Conservation (phyloP, 1,140 invertebrate genomes). For the Drosophila gunungcola region DNA sequence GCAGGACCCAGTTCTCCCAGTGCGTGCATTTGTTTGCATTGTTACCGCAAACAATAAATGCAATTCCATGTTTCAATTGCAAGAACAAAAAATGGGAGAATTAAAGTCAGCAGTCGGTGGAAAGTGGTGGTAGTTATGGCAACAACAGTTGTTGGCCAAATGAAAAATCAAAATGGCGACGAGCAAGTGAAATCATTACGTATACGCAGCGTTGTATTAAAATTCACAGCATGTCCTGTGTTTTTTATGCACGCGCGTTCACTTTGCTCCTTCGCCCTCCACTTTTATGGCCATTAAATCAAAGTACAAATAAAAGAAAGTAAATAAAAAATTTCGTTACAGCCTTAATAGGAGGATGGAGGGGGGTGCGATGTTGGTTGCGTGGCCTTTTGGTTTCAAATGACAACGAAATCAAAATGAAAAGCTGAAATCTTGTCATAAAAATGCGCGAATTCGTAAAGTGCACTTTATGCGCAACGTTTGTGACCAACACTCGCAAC, state of each 20-base stretch:
- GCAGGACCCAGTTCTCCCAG: conserved; percentile 4
- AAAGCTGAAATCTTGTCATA: conserved; percentile 75
- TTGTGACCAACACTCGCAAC: conserved; percentile 43
- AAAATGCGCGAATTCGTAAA: conserved; percentile 80
- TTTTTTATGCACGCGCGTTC: conserved; percentile 63
- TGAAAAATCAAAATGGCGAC: conserved; percentile 57
- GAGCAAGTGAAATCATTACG: conserved; percentile 61
- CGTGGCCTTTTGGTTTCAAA: conserved; percentile 56
- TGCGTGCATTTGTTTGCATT: conserved; percentile 55
- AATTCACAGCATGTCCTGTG: conserved; percentile 69
- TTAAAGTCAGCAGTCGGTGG: conserved; percentile 35
- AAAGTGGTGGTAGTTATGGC: conserved; percentile 18
- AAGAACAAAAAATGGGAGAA: conserved; percentile 37
- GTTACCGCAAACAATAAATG: conserved; percentile 57
- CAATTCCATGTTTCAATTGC: conserved; percentile 70
- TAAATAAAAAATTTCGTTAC: conserved; percentile 74
- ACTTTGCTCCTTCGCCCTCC: conserved; percentile 15
- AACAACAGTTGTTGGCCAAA: conserved; percentile 30
- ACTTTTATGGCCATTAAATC: conserved; percentile 79
- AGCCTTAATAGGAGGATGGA: conserved; percentile 43
- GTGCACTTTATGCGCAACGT: conserved; percentile 69
- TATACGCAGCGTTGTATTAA: conserved; percentile 73
- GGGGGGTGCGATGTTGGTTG: background rate
- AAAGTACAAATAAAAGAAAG: conserved; percentile 78
- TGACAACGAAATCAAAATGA: conserved; percentile 72